Conservation (phyloP, 2,888 invertebrate species). For the Lepidochitona cinerea region DNA sequence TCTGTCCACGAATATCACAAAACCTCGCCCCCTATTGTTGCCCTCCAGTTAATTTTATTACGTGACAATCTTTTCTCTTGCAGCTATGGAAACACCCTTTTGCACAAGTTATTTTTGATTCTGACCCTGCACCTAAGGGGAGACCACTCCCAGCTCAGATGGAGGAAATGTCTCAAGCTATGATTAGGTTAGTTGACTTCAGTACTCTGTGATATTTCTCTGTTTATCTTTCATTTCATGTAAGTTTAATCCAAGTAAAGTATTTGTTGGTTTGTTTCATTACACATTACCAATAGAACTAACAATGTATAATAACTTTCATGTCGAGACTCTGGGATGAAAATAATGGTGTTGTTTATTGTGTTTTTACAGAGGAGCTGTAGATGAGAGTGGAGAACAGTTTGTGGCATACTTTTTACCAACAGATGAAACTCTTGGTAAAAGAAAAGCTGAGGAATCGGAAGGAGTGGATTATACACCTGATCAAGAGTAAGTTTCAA, state of each 20-base stretch:
- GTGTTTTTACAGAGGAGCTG: conserved; percentile 85
- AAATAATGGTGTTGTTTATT: not conserved
- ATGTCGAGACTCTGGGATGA: no score
- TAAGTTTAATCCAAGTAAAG: no score
- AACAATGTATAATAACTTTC: no score
- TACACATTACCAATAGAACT: no score
- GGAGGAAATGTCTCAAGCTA: conserved; percentile 99
- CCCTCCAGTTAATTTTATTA: no score
- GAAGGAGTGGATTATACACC: conserved; percentile 77
- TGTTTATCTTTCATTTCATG: no score
- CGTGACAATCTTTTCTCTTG: no score
- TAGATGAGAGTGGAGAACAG: conserved; percentile 98
- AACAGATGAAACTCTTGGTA: conserved; percentile 90
- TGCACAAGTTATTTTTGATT: conserved; percentile 96
- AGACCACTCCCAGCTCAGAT: conserved; percentile 89
- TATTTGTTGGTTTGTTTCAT: no score
- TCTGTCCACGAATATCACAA: no score
- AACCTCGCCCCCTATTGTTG: no score
- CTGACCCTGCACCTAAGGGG: conserved; percentile 94
- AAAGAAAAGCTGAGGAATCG: conserved; percentile 86
- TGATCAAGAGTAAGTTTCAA: conserved; percentile 58
- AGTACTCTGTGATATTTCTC: no score
- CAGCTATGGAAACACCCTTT: conserved; percentile 97
- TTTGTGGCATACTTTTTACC: conserved; percentile 99
- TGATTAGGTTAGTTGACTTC: conserved; percentile 89